A percentile compares a stretch with the other conserved stretches of the same genome.
Conservation (phyloP, 2,888 invertebrate genomes). For the Xestia sexstrigata region DNA sequence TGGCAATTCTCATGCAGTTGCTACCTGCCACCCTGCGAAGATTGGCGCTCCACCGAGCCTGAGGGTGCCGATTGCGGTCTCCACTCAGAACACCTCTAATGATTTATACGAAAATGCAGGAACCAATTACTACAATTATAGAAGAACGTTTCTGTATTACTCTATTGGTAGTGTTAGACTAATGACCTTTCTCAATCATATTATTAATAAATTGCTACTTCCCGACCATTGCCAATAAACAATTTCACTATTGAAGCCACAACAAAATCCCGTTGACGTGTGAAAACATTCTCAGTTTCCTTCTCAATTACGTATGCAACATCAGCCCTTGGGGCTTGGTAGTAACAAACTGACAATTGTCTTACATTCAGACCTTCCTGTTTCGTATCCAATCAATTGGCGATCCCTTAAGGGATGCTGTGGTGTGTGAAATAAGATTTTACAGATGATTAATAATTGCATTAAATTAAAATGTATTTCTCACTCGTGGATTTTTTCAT, state of each 20-base stretch:
- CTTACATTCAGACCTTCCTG: conserved; percentile 61
- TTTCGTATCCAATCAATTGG: conserved; percentile 71
- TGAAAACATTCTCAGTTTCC: conserved; percentile 22
- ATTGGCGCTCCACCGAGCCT: too few species aligned
- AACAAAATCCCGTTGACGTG: conserved; percentile 2
- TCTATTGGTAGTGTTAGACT: neutral
- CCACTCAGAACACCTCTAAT: neutral
- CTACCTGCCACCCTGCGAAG: too few species aligned
- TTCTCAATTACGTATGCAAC: conserved; percentile 67
- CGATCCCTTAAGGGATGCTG: conserved; percentile 50
- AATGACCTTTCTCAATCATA: neutral
- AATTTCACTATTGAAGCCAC: neutral
- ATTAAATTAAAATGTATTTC: too few species aligned
- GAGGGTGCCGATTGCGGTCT: too few species aligned
- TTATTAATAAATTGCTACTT: neutral
- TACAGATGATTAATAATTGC: neutral
- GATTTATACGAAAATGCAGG: neutral
- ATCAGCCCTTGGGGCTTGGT: conserved; percentile 41
- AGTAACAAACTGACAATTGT: conserved; percentile 66
- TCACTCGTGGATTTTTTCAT: too few species aligned
- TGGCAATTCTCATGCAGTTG: too few species aligned
- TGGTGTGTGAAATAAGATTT: neutral
- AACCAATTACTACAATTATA: neutral
- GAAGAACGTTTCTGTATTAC: neutral
- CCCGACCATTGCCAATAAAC: neutral